phyloP scores from a whole-genome alignment of 2,113 vertebrate genomes.

The Gymnocephalus cernua region DNA sequence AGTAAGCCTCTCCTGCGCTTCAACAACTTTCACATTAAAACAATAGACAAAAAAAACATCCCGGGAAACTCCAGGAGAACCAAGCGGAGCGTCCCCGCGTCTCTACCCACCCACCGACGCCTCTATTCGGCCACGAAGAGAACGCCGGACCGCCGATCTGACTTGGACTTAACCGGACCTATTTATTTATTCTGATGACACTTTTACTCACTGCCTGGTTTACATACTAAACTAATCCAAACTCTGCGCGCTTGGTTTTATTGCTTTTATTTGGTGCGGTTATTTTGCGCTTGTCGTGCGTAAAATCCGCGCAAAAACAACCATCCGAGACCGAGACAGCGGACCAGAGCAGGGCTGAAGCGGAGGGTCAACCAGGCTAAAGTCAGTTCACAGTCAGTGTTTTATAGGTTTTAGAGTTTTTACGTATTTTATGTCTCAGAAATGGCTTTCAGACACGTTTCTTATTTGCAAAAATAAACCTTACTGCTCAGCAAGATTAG shows the following conservation, averaged over 20 bases:
- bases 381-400: neutral
- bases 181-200: neutral
- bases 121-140: slow-evolving; percentile 29
- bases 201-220: neutral
- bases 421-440: neutral
- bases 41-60: neutral
- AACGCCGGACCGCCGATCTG: slow-evolving; percentile 17
- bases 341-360: slow-evolving; percentile 4
- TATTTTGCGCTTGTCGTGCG: slow-evolving; percentile 23
- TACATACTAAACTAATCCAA: neutral
- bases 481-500: neutral
- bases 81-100: slow-evolving; percentile 14
- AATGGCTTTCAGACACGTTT: neutral
- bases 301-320: slow-evolving; percentile 41
- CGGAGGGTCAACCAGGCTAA: slow-evolving; percentile 6
- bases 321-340: neutral
- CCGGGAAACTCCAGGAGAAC: slow-evolving; percentile 1
- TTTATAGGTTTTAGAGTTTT: neutral
- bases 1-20: slow-evolving; percentile 24
- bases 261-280: neutral
- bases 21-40: slow-evolving; percentile 22
- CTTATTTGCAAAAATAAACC: neutral
- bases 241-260: neutral
- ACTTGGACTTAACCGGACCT: slow-evolving; percentile 23
- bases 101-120: slow-evolving; percentile 31